Base-by-base conservation (phyloP, 2,888 invertebrate genomes). In the Lordiphosa andalusiaca region DNA sequence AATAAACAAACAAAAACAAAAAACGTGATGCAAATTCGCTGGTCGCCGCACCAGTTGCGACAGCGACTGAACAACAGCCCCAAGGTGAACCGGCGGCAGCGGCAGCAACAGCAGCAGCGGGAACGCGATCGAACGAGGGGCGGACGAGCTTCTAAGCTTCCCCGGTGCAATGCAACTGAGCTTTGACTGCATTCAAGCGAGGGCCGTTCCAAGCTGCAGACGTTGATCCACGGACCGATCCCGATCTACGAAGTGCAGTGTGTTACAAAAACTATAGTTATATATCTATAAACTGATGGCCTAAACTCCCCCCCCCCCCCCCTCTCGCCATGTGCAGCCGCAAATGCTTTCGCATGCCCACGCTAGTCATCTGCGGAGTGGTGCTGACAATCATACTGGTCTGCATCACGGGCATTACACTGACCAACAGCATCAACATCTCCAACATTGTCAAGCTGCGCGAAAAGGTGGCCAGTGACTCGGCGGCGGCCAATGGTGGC, bases 381-480 rank as follows among this genome's bases (percentile, higher is more conserved):
- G 84, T 90, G 71, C 87, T 90, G 49, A 89, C 90, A 53, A 89
- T 91, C 49, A 87, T 91, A 12, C 89, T 91, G 64, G 90, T 91
- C 86, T 91, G 91, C 50, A 90, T 91, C 75, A 91, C 91, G 56
- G 91, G 91, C 68, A 90, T 91, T 42, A 91, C 91, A 35, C 82
- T 91, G 36, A 89, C 91, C 35, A 89, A 88, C 67, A 88, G 88
- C 72, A 86, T 89, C 60, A 88, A 89, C 73, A 88, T 88, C 61
- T 87, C 89, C 39, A 89, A 89, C 41, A 89, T 89, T 58, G 85
- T 89, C 3, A 87, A 88, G 65, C 69, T 89, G 53, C 87, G 89
- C 47, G 89, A 89, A 42, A 89, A 89, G 67, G 88, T 88, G 46
- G 88, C 89, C 65, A 88, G 89, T 71, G 88, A 88, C 53, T 88